Percentiles rank a stretch among this genome's conserved stretches.
phyloP scores from a whole-genome alignment of 2,113 vertebrate genomes.

The Coregonus clupeaformis region DNA sequence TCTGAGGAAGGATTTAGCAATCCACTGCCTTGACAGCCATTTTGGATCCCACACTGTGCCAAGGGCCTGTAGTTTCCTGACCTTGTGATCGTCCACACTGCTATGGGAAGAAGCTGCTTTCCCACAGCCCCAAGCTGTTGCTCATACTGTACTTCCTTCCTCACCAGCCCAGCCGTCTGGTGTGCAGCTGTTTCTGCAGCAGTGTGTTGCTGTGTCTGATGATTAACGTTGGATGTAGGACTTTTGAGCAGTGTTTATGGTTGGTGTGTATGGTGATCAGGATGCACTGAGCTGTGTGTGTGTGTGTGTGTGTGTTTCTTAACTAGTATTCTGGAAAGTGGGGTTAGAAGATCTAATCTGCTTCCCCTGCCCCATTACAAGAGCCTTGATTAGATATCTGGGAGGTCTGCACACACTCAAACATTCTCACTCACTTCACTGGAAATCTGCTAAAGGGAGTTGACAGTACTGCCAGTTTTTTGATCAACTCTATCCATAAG shows the following conservation, averaged over 20 bases:
- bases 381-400: background rate
- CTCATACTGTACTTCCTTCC: slow-evolving; percentile 18
- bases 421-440: background rate
- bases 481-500: no score
- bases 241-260: background rate
- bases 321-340: background rate
- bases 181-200: slow-evolving; percentile 44
- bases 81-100: slow-evolving; percentile 25
- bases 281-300: background rate
- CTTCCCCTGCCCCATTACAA: background rate
- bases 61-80: slow-evolving; percentile 10
- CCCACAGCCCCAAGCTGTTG: slow-evolving; percentile 24
- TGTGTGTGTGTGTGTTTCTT: background rate
- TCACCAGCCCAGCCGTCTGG: slow-evolving; percentile 36
- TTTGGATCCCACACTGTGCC: slow-evolving; percentile 7
- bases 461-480: no score
- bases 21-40: background rate
- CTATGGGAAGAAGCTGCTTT: slow-evolving; percentile 25
- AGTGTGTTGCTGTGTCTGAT: background rate
- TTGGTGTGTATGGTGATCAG: slow-evolving; percentile 3
- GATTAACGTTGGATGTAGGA: background rate
- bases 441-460: no score
- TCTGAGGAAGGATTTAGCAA: background rate
- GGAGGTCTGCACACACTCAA: background rate
- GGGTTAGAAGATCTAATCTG: background rate